These are phyloP conservation scores for Melieria crassipennis DNA, from an alignment of 2,888 invertebrate species.

Conservation along the genomic window DNA sequence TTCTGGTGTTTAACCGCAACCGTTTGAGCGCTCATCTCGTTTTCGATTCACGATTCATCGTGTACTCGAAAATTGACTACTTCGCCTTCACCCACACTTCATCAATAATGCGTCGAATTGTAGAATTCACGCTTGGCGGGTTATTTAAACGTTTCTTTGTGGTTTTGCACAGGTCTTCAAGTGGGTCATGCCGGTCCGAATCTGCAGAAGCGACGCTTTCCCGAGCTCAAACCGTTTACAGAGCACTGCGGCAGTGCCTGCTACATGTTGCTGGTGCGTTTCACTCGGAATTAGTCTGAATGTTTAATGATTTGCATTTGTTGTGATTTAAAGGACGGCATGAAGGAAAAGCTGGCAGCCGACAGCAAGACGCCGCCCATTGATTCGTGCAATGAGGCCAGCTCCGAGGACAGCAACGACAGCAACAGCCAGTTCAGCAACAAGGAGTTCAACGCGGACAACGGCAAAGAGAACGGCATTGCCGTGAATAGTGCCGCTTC, in stretches of 20 bases:
- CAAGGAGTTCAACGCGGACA: slow-evolving; percentile 62
- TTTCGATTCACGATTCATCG: too few species aligned
- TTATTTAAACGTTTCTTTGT: too few species aligned
- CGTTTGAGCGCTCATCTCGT: too few species aligned
- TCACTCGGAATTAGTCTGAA: background rate
- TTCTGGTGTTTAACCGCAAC: too few species aligned
- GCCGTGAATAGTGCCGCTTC: slow-evolving; percentile 60
- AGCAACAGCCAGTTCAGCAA: slow-evolving; percentile 82
- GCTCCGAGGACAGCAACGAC: slow-evolving; percentile 94
- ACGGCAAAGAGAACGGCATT: slow-evolving; percentile 59
- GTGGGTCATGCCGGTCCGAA: slow-evolving; percentile 93
- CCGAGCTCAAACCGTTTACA: slow-evolving; percentile 85
- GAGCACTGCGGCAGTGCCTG: slow-evolving; percentile 90
- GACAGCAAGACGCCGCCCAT: slow-evolving; percentile 70
- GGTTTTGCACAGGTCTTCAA: slow-evolving; percentile 74
- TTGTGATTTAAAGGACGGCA: slow-evolving; percentile 73
- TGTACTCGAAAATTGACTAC: too few species aligned
- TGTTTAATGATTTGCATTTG: background rate
- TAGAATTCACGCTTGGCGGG: too few species aligned
- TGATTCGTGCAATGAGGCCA: slow-evolving; percentile 92
- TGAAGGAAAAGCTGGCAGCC: slow-evolving; percentile 82
- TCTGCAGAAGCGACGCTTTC: slow-evolving; percentile 85
- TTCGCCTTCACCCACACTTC: too few species aligned
- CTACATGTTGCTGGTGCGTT: slow-evolving; percentile 82
- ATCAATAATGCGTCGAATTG: too few species aligned